Evolutionary conservation across 2,888 invertebrate species (phyloP).

Genomic region (Pyrrhia umbra): DNA sequence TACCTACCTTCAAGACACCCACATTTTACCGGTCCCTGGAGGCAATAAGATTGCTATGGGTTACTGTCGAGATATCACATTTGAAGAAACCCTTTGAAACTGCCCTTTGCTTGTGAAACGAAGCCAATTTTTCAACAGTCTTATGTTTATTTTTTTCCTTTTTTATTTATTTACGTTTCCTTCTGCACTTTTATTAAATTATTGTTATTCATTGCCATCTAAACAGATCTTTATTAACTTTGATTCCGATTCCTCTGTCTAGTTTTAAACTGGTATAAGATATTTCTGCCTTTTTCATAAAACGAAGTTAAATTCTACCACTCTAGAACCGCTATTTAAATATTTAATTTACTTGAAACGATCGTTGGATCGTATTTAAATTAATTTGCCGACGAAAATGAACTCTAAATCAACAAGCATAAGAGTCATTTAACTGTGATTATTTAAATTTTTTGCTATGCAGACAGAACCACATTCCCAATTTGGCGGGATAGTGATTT

Average conservation of each 20-base stretch:
- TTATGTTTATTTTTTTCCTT: no score
- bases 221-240: background rate
- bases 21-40: no score
- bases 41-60: no score
- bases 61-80: no score
- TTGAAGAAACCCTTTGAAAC: no score
- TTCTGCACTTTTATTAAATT: background rate
- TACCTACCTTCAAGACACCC: no score
- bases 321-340: slow-evolving; percentile 38
- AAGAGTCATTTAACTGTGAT: slow-evolving; percentile 45
- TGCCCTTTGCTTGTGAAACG: no score
- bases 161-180: background rate
- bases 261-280: slow-evolving; percentile 16
- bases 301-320: slow-evolving; percentile 24
- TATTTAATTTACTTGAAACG: slow-evolving; percentile 38
- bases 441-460: slow-evolving; percentile 60
- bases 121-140: no score
- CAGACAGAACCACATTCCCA: slow-evolving; percentile 72
- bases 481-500: slow-evolving; percentile 74
- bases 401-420: slow-evolving; percentile 24
- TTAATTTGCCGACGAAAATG: slow-evolving; percentile 9
- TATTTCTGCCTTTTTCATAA: slow-evolving; percentile 15
- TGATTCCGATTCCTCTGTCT: slow-evolving; percentile 11
- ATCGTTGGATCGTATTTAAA: slow-evolving; percentile 5
- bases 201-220: no score